Percentiles rank a stretch among this genome's conserved stretches.
phyloP scores from a whole-genome alignment of 1,140 invertebrate genomes.

The Drosophila sulfurigaster region DNA sequence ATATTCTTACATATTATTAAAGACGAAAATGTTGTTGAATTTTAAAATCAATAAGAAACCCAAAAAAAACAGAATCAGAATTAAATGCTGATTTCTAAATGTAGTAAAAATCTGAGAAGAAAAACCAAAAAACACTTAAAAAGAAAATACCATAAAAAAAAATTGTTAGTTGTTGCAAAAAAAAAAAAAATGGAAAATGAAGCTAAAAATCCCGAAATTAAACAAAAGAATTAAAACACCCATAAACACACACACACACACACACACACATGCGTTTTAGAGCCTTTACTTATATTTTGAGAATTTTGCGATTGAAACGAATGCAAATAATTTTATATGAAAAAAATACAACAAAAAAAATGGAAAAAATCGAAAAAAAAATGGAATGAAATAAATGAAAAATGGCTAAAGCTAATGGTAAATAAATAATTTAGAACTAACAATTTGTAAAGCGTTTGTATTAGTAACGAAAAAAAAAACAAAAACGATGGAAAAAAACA shows the following conservation, averaged over 20 bases:
- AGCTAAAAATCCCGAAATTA: slow-evolving; percentile 48
- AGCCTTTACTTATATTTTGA: slow-evolving; percentile 83
- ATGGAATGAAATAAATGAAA: slow-evolving; percentile 32
- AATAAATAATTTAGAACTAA: slow-evolving; percentile 62
- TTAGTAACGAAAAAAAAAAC: slow-evolving; percentile 50
- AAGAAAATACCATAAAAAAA: slow-evolving; percentile 57
- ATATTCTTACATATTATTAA: slow-evolving; percentile 78
- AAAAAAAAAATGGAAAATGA: neutral
- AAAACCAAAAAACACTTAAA: slow-evolving; percentile 38
- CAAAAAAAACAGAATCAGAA: slow-evolving; percentile 34
- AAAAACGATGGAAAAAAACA: slow-evolving; percentile 37
- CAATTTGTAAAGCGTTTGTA: slow-evolving; percentile 64
- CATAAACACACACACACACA: slow-evolving; percentile 34
- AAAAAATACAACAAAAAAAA: slow-evolving; percentile 54
- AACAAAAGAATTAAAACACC: slow-evolving; percentile 50
- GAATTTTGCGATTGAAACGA: slow-evolving; percentile 76
- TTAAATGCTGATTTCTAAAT: slow-evolving; percentile 49
- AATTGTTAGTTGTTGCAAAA: slow-evolving; percentile 81
- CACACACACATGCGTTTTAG: slow-evolving; percentile 73
- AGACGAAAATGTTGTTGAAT: slow-evolving; percentile 77
- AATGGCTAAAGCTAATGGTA: slow-evolving; percentile 54
- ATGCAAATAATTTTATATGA: slow-evolving; percentile 79
- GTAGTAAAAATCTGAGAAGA: slow-evolving; percentile 46
- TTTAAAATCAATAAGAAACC: slow-evolving; percentile 71
- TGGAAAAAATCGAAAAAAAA: slow-evolving; percentile 23